Conservation (phyloP, 2,797 vertebrate genomes). For the Argyrosomus regius region DNA sequence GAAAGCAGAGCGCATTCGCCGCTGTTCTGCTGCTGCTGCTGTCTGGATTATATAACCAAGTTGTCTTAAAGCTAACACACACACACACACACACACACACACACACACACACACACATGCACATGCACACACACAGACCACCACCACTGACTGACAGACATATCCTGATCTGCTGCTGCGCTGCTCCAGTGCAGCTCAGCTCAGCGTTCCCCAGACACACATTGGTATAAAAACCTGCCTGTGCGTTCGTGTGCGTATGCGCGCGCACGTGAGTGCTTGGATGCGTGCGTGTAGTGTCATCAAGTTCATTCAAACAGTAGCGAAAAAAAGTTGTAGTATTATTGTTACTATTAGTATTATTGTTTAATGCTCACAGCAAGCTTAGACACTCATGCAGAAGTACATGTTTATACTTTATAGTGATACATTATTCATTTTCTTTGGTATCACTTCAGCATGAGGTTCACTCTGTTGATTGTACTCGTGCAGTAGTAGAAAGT, state of each 20-base stretch:
- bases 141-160: conserved; percentile 33
- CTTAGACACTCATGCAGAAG: no score
- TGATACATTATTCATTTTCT: no score
- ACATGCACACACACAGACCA: conserved; percentile 12
- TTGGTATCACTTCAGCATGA: neutral
- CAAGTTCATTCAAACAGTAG: conserved; percentile 1
- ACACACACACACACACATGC: conserved; percentile 14
- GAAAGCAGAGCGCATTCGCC: conserved; percentile 12
- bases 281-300: neutral
- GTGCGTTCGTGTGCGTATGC: no score
- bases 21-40: conserved; percentile 10
- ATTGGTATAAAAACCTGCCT: neutral
- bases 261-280: neutral
- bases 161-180: conserved; percentile 36
- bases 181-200: conserved; percentile 16
- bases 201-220: conserved; percentile 2
- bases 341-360: no score
- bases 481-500: no score
- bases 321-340: neutral
- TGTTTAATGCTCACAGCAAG: no score
- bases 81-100: neutral
- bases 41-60: conserved; percentile 62
- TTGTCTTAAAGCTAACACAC: conserved; percentile 38
- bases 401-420: neutral
- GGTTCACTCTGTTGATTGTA: no score